These are phyloP conservation scores for Epinotia bilunana DNA, from an alignment of 2,888 invertebrate genomes.

Conservation along the genomic window DNA sequence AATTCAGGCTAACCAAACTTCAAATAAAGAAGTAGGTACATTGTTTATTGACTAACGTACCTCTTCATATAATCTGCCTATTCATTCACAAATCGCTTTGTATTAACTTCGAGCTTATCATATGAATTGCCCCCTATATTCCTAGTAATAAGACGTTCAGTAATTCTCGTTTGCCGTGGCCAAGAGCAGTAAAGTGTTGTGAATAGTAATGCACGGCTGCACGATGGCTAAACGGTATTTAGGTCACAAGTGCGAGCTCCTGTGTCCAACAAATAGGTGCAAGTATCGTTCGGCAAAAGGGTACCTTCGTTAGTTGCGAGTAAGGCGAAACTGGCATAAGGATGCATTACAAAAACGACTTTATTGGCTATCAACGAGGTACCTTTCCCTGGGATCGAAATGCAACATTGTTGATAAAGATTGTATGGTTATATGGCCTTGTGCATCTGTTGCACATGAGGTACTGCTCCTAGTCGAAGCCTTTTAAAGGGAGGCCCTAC, in stretches of 20 bases:
- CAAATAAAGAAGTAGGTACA: neutral
- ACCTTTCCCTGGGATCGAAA: neutral
- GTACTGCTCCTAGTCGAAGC: conserved; percentile 45
- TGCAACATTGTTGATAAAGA: neutral
- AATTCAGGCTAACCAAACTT: neutral
- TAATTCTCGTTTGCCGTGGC: neutral
- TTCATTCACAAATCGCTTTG: too few species aligned
- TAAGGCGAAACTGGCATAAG: neutral
- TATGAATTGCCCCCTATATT: neutral
- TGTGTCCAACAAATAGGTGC: neutral
- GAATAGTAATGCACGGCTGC: too few species aligned
- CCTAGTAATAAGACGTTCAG: neutral
- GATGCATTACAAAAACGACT: neutral
- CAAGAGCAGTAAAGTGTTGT: neutral
- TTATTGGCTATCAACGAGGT: neutral
- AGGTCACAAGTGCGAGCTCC: conserved; percentile 49
- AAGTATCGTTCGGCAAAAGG: neutral
- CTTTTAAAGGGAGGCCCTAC: conserved; percentile 39
- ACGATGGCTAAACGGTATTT: conserved; percentile 43
- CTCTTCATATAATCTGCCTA: neutral
- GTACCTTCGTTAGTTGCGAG: conserved; percentile 15
- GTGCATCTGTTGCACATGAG: neutral
- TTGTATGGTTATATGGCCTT: neutral
- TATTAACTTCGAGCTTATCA: neutral
- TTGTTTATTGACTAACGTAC: neutral